Conservation (phyloP, 2,797 vertebrate genomes). For the Bovichtus diacanthus region DNA sequence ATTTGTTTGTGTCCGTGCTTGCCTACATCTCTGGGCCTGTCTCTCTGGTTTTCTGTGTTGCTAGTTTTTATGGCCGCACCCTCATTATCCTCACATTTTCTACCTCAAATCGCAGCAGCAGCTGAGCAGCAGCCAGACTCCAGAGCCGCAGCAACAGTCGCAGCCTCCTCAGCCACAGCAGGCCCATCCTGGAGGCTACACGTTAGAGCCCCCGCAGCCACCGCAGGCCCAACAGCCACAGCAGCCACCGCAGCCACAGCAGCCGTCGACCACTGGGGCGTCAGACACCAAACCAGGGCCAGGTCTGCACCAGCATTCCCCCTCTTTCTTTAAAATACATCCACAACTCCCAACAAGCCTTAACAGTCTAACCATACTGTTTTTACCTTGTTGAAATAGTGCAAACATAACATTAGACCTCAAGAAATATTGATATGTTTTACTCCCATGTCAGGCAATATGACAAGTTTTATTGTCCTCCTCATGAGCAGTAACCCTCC, state of each 20-base stretch:
- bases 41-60: slow-evolving; percentile 81
- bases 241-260: slow-evolving; percentile 71
- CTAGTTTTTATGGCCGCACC: slow-evolving; percentile 86
- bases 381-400: background rate
- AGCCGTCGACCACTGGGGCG: slow-evolving; percentile 66
- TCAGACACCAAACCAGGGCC: slow-evolving; percentile 79
- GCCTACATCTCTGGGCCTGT: slow-evolving; percentile 69
- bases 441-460: background rate
- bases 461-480: background rate
- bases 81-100: slow-evolving; percentile 95
- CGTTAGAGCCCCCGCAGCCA: slow-evolving; percentile 75
- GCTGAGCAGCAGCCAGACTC: slow-evolving; percentile 79
- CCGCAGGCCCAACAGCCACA: slow-evolving; percentile 61
- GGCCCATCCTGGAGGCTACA: slow-evolving; percentile 66
- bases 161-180: slow-evolving; percentile 75
- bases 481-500: background rate
- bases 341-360: background rate
- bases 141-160: slow-evolving; percentile 74
- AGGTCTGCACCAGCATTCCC: slow-evolving; percentile 66
- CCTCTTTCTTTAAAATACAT: background rate
- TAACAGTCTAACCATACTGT: background rate
- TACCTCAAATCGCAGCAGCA: slow-evolving; percentile 93
- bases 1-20: slow-evolving; percentile 61
- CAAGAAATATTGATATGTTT: background rate
- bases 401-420: background rate